A percentile compares a stretch with the other conserved stretches of the same genome.
phyloP scores from a whole-genome alignment of 2,797 vertebrate species.

The Hemitrygon akajei region DNA sequence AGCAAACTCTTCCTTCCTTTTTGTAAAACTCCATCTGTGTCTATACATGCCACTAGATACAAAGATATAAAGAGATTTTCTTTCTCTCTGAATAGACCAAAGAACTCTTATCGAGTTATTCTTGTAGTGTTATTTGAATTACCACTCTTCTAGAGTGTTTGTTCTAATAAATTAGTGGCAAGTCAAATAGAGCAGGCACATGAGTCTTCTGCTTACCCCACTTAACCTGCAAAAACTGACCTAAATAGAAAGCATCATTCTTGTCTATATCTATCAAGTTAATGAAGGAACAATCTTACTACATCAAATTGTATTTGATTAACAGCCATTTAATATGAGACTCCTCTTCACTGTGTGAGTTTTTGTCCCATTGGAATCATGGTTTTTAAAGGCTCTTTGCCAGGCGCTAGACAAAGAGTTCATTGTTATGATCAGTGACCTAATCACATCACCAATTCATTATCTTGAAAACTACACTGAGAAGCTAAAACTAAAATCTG shows the following conservation, averaged over 20 bases:
- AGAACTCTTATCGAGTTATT: not conserved
- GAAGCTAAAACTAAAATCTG: not conserved
- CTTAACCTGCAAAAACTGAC: not conserved
- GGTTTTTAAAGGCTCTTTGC: not conserved
- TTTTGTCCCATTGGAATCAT: not conserved
- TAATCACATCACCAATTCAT: conserved; percentile 1
- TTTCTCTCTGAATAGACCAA: not conserved
- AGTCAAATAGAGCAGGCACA: too few relatives aligned
- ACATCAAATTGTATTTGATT: not conserved
- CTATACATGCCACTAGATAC: not conserved
- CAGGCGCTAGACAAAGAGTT: not conserved
- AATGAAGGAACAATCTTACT: not conserved
- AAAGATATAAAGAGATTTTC: not conserved
- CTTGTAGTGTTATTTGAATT: too few relatives aligned
- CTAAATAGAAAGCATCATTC: not conserved
- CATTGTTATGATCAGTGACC: not conserved
- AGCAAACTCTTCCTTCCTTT: not conserved
- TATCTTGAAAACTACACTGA: not conserved
- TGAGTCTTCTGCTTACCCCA: not conserved
- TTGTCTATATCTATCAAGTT: not conserved
- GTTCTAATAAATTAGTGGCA: not conserved
- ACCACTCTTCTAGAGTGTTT: not conserved
- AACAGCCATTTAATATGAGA: not conserved
- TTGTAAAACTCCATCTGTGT: not conserved
- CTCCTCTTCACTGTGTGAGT: not conserved